These are phyloP conservation scores for Cheilosia urbana DNA, from an alignment of 2,888 invertebrate genomes.

Conservation along the genomic window DNA sequence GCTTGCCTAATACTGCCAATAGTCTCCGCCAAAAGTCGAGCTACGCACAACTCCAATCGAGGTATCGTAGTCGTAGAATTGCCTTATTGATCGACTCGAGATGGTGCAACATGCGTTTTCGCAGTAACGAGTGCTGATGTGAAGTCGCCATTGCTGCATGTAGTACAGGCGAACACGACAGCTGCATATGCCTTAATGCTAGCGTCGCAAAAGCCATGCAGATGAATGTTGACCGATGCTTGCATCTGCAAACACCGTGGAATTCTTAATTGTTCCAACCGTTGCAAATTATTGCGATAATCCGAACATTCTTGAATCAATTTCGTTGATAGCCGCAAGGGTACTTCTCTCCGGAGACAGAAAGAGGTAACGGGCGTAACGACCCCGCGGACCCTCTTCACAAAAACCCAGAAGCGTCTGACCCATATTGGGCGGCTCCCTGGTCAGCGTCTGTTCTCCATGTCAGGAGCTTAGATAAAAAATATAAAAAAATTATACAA, in stretches of 20 bases:
- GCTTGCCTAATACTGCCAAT: constrained; percentile 10
- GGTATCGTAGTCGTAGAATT: constrained; percentile 22
- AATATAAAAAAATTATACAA: too few species aligned
- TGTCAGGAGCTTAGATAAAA: too few species aligned
- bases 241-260: too few species aligned
- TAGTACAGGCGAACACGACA: constrained; percentile 20
- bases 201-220: constrained; percentile 11
- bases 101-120: constrained; percentile 17
- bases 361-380: too few species aligned
- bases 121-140: constrained; percentile 30
- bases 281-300: constrained; percentile 21
- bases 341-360: too few species aligned
- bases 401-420: too few species aligned
- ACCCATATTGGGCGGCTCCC: too few species aligned
- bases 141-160: constrained; percentile 19
- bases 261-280: background rate
- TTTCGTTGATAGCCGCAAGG: background rate
- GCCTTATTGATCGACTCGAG: constrained; percentile 13
- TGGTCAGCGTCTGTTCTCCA: too few species aligned
- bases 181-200: constrained; percentile 29
- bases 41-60: constrained; percentile 22
- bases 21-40: constrained; percentile 33
- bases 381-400: too few species aligned
- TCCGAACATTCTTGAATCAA: constrained; percentile 27
- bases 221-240: too few species aligned